A percentile compares a stretch with the other conserved stretches of the same genome.
Conservation (phyloP, 2,888 invertebrate genomes). For the Erebia aethiops region DNA sequence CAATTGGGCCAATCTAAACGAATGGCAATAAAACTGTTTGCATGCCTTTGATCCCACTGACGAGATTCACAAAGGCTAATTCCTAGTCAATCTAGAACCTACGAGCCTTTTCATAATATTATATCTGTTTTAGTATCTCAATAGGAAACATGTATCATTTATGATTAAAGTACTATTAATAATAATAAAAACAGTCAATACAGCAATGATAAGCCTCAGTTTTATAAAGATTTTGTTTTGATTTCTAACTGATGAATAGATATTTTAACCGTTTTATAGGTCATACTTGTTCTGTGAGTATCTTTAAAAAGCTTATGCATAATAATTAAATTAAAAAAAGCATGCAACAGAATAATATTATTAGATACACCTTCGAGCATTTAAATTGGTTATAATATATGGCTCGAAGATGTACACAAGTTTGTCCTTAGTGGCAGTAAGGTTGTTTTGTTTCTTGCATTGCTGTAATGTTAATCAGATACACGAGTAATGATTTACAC, state of each 20-base stretch:
- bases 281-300: too few species aligned
- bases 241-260: too few species aligned
- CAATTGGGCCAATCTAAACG: slow-evolving; percentile 49
- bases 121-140: background rate
- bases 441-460: slow-evolving; percentile 1
- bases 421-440: background rate
- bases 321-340: too few species aligned
- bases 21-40: slow-evolving; percentile 61
- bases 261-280: too few species aligned
- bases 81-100: slow-evolving; percentile 1
- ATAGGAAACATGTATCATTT: background rate
- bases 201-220: background rate
- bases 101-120: background rate
- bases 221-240: background rate
- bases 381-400: background rate
- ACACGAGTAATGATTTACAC: slow-evolving; percentile 1
- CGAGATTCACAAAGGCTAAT: slow-evolving; percentile 23
- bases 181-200: background rate
- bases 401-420: background rate
- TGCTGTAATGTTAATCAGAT: background rate
- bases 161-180: background rate
- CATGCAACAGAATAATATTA: too few species aligned
- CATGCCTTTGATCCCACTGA: slow-evolving; percentile 56
- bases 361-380: too few species aligned
- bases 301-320: too few species aligned